Evolutionary conservation across 2,113 vertebrate genomes (phyloP), one percentile per base, ranked within the genome.

Genomic region (Psettodes erumei): DNA sequence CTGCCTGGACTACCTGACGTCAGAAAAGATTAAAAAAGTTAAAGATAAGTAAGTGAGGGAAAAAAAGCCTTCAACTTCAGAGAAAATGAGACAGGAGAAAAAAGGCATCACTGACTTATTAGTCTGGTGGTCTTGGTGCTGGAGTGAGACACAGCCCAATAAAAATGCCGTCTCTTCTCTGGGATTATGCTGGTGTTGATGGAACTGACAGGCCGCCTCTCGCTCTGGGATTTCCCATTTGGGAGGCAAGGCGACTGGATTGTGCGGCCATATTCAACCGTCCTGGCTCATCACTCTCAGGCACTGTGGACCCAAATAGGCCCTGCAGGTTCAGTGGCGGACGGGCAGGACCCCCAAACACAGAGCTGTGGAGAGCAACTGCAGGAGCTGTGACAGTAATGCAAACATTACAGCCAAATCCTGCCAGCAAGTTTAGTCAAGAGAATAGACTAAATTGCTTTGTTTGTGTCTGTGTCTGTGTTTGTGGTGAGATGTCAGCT

Each of bases 61-160:
- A 67, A 71, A 38, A 77, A 81, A 30, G 54, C 68, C 19, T 61
- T 56, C 10, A 37, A 59, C 71, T 53, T 18, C 27, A 45, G 59
- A 64, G 64, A 59, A 45, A 50, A 51, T 0, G 1, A 61, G 55
- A 27, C 11, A 47, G 53, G 35, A 55, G 40, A 56, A 56, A 75
- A 83, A 37, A 35, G 50, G 71, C 73, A 53, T 71, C 74, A 4
- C 66, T 58, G 61, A 83, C 28, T 84, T 86, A 81, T 78, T 86
- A 83, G 75, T 70, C 75, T 58, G 68, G 59, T 79, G 70, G 62
- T 71, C 16, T 60, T 27, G 64, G 59, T 2, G 32, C 63, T 56
- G 71, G 69, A 80, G 77, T 55, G 61, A 84, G 81, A 85, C 85
- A 68, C 73, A 71, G 69, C 63, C 82, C 82, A 86, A 88, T 89